Percentiles rank a stretch among this genome's conserved stretches.
These are phyloP conservation scores for Acanthurus tractus DNA, from an alignment of 2,797 vertebrate species.

Conservation along the genomic window DNA sequence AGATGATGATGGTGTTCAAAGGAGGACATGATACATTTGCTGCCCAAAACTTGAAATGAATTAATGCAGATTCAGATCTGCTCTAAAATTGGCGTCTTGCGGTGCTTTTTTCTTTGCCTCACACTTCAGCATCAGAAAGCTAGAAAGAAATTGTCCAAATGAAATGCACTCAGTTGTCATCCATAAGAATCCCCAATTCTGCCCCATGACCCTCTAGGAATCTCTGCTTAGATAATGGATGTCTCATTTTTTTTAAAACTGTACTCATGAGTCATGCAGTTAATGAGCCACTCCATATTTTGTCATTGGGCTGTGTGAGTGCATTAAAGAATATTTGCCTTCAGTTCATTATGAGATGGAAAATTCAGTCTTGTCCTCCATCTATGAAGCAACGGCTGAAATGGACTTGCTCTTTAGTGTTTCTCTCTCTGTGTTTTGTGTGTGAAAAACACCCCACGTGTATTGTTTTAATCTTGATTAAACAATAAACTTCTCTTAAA, in stretches of 20 bases:
- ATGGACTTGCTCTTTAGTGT: constrained; percentile 26
- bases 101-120: constrained; percentile 10
- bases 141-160: constrained; percentile 30
- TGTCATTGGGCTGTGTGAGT: constrained; percentile 53
- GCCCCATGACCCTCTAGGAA: background rate
- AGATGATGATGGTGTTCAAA: background rate
- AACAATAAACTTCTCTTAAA: too few species aligned
- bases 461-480: too few species aligned
- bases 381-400: constrained; percentile 25
- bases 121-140: constrained; percentile 5
- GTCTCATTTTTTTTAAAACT: constrained; percentile 44
- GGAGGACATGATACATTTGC: background rate
- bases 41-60: constrained; percentile 2
- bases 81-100: background rate
- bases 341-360: constrained; percentile 70
- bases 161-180: constrained; percentile 36
- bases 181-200: constrained; percentile 27
- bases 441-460: too few species aligned
- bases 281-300: constrained; percentile 58
- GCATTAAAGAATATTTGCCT: constrained; percentile 69
- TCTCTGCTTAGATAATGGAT: constrained; percentile 46
- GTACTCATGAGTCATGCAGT: constrained; percentile 53
- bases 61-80: constrained; percentile 7
- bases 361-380: constrained; percentile 47
- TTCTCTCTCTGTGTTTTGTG: background rate